A percentile compares a stretch with the other conserved stretches of the same genome.
Evolutionary conservation across 2,113 vertebrate genomes (phyloP).

Genomic region (Oncorhynchus clarkii): DNA sequence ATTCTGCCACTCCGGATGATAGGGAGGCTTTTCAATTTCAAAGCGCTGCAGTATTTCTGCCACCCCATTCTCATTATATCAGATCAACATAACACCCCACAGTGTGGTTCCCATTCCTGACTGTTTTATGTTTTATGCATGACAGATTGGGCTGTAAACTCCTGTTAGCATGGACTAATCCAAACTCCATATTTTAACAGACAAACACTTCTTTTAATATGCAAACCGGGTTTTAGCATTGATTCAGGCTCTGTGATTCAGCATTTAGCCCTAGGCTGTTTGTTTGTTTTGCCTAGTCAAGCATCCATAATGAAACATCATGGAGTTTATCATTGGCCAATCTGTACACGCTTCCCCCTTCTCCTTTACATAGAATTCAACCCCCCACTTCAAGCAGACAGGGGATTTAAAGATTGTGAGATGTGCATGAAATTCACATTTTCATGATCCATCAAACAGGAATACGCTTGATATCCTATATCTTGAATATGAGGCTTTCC

Average conservation of each 20-base stretch:
- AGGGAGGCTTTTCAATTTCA: conserved; percentile 16
- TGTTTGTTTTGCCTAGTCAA: not conserved
- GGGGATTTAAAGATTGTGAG: not conserved
- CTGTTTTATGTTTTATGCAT: conserved; percentile 60
- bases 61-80: not conserved
- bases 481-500: not conserved
- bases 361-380: not conserved
- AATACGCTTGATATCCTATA: not conserved
- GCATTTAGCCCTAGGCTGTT: not conserved
- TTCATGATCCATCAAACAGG: not conserved
- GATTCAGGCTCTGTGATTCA: not conserved
- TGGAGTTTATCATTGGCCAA: not conserved
- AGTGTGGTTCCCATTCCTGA: conserved; percentile 13
- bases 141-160: conserved; percentile 32
- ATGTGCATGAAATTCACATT: not conserved
- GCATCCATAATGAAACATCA: not conserved
- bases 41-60: conserved; percentile 1
- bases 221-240: not conserved
- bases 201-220: conserved; percentile 23
- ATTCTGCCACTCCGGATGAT: conserved; percentile 4
- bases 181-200: conserved; percentile 27
- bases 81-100: not conserved
- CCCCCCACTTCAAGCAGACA: not conserved
- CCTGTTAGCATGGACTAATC: conserved; percentile 40
- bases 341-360: not conserved